Evolutionary conservation across 2,113 vertebrate species (phyloP).

Genomic region (Sphyrna mokarran): DNA sequence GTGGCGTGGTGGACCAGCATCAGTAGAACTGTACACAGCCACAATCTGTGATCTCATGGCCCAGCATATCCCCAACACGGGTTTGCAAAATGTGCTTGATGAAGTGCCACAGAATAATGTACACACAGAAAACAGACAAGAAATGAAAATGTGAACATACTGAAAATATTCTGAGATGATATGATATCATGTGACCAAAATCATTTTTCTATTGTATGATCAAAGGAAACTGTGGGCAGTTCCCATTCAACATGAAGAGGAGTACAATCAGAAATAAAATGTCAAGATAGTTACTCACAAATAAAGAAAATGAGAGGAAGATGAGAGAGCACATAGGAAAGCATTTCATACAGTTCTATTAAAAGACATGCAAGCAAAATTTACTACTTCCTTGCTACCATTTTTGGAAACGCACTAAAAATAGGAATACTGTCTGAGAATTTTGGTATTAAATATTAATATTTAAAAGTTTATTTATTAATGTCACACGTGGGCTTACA

Average conservation of each 20-base stretch:
- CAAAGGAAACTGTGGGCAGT: not conserved
- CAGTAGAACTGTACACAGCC: too few species aligned
- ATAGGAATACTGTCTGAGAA: too few species aligned
- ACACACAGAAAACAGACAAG: not conserved
- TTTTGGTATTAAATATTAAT: too few species aligned
- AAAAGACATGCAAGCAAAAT: not conserved
- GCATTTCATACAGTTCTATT: not conserved
- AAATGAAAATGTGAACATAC: not conserved
- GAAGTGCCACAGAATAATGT: too few species aligned
- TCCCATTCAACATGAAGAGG: not conserved
- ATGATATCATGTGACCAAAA: not conserved
- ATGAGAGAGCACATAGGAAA: not conserved
- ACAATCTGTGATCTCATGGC: too few species aligned
- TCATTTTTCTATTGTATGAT: not conserved
- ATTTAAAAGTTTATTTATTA: too few species aligned
- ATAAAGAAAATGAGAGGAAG: not conserved
- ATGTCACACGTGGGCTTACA: too few species aligned
- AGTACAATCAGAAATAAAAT: not conserved
- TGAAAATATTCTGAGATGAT: not conserved
- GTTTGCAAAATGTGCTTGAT: too few species aligned
- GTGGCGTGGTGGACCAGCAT: too few species aligned
- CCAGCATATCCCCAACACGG: too few species aligned
- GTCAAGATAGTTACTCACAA: not conserved
- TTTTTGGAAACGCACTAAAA: not conserved
- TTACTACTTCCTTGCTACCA: not conserved